Conservation (phyloP, 2,888 invertebrate species). For the Penaeus monodon region DNA sequence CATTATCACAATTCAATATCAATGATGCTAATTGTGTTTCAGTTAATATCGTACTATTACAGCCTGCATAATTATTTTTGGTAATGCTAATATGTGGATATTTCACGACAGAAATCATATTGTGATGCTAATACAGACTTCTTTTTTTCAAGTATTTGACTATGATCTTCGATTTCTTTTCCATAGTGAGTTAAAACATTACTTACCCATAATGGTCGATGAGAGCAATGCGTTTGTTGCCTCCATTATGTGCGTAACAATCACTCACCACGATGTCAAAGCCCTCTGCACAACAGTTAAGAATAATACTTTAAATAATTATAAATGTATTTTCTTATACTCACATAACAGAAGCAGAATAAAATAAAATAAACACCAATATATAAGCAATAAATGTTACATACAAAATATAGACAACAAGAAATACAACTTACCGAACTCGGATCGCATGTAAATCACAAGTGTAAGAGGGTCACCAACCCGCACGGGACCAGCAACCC, state of each 20-base stretch:
- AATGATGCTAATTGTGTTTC: no score
- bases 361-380: no score
- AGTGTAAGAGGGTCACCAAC: constrained; percentile 93
- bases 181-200: not conserved
- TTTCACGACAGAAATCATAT: no score
- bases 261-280: constrained; percentile 95
- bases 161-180: not conserved
- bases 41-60: not conserved
- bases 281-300: constrained; percentile 78
- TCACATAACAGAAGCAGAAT: no score
- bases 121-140: no score
- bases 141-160: not conserved
- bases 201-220: constrained; percentile 90
- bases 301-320: no score
- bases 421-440: constrained; percentile 79
- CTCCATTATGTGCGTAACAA: constrained; percentile 94
- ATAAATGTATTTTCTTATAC: no score
- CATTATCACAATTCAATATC: no score
- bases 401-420: not conserved
- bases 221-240: constrained; percentile 89
- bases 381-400: no score
- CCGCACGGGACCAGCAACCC: constrained; percentile 89
- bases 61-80: not conserved
- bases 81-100: not conserved
- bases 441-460: constrained; percentile 93